Evolutionary conservation across 2,797 vertebrate species (phyloP).

Genomic region (Sebastes reedi): DNA sequence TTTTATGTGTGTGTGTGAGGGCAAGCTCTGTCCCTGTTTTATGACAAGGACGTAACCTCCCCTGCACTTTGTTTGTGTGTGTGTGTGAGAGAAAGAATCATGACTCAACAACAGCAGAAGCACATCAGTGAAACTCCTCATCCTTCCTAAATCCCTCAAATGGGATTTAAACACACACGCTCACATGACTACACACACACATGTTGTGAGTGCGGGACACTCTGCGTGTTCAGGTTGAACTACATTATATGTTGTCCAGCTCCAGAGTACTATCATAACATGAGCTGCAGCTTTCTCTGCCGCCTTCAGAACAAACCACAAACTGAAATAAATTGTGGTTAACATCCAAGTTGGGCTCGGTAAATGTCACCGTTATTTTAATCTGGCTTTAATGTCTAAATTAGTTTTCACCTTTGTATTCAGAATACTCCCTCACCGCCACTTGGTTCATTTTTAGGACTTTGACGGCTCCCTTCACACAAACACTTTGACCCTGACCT

Average conservation of each 20-base stretch:
- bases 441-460: not conserved
- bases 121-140: constrained; percentile 47
- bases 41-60: constrained; percentile 71
- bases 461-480: not conserved
- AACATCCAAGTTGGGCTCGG: constrained; percentile 25
- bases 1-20: not conserved
- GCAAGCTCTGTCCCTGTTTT: constrained; percentile 40
- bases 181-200: not conserved
- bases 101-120: constrained; percentile 48
- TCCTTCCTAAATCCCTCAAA: constrained; percentile 49
- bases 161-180: constrained; percentile 42
- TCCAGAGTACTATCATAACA: not conserved
- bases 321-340: constrained; percentile 17
- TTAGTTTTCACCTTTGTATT: constrained; percentile 18
- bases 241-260: constrained; percentile 10
- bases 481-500: constrained; percentile 33
- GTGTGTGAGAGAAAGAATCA: constrained; percentile 23
- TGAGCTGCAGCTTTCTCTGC: not conserved
- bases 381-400: not conserved
- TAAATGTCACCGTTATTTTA: constrained; percentile 48
- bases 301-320: constrained; percentile 9
- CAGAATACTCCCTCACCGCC: not conserved
- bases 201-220: not conserved
- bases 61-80: constrained; percentile 15
- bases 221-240: constrained; percentile 35